phyloP scores from a whole-genome alignment of 2,888 invertebrate genomes.

The Heterodera filipjevi region DNA sequence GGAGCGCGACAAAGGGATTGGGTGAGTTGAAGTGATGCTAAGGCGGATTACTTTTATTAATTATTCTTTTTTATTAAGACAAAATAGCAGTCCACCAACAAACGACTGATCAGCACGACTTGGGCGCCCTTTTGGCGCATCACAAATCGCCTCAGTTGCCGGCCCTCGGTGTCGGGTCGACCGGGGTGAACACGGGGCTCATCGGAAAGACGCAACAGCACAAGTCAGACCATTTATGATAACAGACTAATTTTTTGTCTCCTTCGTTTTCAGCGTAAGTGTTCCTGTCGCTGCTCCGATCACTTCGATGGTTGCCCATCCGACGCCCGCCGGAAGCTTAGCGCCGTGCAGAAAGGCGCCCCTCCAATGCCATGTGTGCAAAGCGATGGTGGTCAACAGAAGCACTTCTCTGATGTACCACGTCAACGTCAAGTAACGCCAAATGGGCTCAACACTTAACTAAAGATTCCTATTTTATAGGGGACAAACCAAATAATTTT shows the following conservation, averaged over 20 bases:
- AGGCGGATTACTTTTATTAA: background rate
- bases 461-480: background rate
- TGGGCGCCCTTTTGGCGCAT: background rate
- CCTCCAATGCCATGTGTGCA: slow-evolving; percentile 23
- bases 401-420: slow-evolving; percentile 30
- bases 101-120: background rate
- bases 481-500: background rate
- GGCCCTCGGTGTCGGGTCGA: background rate
- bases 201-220: background rate
- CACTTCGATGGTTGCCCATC: slow-evolving; percentile 1
- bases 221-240: background rate
- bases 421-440: slow-evolving; percentile 24
- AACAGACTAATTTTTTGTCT: background rate
- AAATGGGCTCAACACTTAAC: background rate
- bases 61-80: background rate
- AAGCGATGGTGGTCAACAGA: slow-evolving; percentile 22
- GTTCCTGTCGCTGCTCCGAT: background rate
- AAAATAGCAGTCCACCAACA: background rate
- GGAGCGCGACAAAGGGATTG: background rate
- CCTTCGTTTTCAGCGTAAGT: background rate
- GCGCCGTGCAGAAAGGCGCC: slow-evolving; percentile 1
- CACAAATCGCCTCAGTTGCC: background rate
- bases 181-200: background rate
- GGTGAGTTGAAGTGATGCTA: background rate
- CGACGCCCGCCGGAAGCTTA: background rate